These are phyloP conservation scores for Anastatus disparis DNA, from an alignment of 1,140 invertebrate species.

Conservation along the genomic window DNA sequence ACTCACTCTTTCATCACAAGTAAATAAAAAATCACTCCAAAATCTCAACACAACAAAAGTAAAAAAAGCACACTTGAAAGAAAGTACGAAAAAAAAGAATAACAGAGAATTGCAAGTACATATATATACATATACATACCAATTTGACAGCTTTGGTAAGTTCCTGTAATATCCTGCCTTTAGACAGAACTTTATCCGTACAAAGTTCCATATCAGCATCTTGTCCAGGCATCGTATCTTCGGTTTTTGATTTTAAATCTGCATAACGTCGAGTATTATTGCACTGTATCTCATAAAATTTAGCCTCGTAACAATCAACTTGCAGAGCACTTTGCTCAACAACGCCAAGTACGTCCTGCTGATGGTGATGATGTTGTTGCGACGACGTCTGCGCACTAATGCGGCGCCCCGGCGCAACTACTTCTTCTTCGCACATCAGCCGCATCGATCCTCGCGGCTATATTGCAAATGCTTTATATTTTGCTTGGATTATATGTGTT, in stretches of 20 bases:
- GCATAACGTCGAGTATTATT: no score
- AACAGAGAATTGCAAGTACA: no score
- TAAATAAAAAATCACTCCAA: no score
- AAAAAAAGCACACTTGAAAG: no score
- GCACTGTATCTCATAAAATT: background rate
- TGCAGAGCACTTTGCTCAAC: no score
- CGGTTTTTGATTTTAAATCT: background rate
- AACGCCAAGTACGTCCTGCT: slow-evolving; percentile 1
- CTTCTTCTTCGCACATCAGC: slow-evolving; percentile 21
- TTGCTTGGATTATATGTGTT: background rate
- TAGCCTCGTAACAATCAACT: no score
- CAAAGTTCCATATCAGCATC: slow-evolving; percentile 60
- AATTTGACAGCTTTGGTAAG: slow-evolving; percentile 66
- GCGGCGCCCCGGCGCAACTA: slow-evolving; percentile 12
- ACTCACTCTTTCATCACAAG: no score
- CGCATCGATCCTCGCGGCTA: slow-evolving; percentile 37
- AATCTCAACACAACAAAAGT: no score
- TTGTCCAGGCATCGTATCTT: slow-evolving; percentile 47
- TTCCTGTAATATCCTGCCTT: slow-evolving; percentile 63
- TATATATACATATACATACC: no score
- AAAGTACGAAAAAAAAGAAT: no score
- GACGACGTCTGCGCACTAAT: background rate
- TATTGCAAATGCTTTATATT: slow-evolving; percentile 6
- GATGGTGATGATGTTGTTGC: slow-evolving; percentile 1
- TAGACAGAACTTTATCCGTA: slow-evolving; percentile 65